Evolutionary conservation across 2,888 invertebrate species (phyloP).

Genomic region (Yponomeuta plumbellus): DNA sequence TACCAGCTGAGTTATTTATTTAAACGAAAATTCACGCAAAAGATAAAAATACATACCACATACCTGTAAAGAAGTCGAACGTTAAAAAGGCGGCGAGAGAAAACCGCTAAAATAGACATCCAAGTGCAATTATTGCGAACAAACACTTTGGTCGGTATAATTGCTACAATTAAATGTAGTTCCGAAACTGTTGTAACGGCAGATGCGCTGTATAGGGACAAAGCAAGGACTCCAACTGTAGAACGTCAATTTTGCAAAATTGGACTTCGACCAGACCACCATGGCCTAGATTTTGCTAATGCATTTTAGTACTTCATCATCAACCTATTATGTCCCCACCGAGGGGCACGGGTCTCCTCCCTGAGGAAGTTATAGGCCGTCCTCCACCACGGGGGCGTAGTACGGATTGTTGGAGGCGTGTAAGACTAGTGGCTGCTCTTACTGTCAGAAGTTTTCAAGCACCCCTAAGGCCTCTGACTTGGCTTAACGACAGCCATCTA

Average conservation of each 20-base stretch:
- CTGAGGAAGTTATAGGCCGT: too few relatives aligned
- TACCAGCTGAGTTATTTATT: neutral
- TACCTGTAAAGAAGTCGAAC: neutral
- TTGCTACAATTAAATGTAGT: constrained; percentile 8
- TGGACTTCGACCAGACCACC: too few relatives aligned
- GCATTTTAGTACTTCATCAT: too few relatives aligned
- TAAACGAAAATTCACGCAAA: neutral
- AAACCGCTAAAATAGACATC: neutral
- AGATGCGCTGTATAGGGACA: neutral
- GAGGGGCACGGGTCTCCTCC: too few relatives aligned
- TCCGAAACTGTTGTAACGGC: constrained; percentile 3
- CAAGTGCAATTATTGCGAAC: neutral
- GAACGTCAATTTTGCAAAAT: neutral
- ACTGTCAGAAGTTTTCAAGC: too few relatives aligned
- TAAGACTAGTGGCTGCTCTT: too few relatives aligned
- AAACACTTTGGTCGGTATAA: neutral
- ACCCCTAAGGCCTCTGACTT: too few relatives aligned
- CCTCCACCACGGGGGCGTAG: too few relatives aligned
- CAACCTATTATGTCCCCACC: too few relatives aligned
- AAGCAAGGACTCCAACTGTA: neutral
- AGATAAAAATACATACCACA: neutral
- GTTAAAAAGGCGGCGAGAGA: neutral
- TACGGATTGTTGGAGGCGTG: too few relatives aligned
- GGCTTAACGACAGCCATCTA: too few relatives aligned
- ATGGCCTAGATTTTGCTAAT: too few relatives aligned